phyloP scores from a whole-genome alignment of 2,888 invertebrate species.

The Meghimatium bilineatum region DNA sequence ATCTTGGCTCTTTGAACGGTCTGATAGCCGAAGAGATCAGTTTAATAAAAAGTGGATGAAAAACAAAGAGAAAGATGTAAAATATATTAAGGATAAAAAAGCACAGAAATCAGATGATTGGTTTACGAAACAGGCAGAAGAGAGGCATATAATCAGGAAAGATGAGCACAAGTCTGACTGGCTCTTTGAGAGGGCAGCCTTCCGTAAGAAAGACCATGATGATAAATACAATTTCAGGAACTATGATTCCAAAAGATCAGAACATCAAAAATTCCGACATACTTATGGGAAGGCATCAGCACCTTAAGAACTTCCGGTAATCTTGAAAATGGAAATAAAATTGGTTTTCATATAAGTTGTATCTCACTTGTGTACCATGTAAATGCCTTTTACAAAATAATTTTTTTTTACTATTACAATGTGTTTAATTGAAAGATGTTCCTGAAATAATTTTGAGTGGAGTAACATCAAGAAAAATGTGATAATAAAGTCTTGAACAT shows the following conservation, averaged over 20 bases:
- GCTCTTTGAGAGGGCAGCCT: slow-evolving; percentile 40
- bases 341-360: not conserved
- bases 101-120: slow-evolving; percentile 13
- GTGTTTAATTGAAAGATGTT: not conserved
- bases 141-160: slow-evolving; percentile 22
- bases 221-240: not conserved
- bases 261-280: slow-evolving; percentile 23
- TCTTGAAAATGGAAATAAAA: not conserved
- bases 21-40: not conserved
- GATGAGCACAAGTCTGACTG: slow-evolving; percentile 37
- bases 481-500: not conserved
- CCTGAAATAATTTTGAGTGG: not conserved
- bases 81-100: slow-evolving; percentile 2
- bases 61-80: not conserved
- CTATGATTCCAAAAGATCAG: not conserved
- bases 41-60: not conserved
- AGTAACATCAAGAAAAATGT: not conserved
- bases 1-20: slow-evolving; percentile 47
- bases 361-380: slow-evolving; percentile 17
- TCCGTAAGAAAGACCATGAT: slow-evolving; percentile 10
- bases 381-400: slow-evolving; percentile 15
- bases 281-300: slow-evolving; percentile 6
- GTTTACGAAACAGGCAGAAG: slow-evolving; percentile 27
- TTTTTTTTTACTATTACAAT: not conserved
- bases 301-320: not conserved